Base-by-base conservation (phyloP, 2,888 invertebrate species). In the Melitaea athalia region DNA sequence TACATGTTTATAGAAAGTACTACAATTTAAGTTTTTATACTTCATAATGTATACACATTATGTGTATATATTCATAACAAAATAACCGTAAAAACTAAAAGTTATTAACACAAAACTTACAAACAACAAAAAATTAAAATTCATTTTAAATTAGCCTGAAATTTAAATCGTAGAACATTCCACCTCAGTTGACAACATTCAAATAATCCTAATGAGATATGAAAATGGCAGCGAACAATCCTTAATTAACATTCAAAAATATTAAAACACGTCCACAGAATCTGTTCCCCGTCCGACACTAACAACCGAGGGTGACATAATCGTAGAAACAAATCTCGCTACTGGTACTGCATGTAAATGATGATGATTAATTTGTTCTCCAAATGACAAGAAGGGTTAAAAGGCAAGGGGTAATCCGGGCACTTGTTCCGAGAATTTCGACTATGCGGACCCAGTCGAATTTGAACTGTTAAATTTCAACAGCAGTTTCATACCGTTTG, bases 361-460 rank as follows among this genome's bases (percentile, higher is more conserved):
- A 92, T 90, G 90, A 91, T 92, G 92, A 92, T 92, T 92, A 92
- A 92, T 92, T 91, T 91, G 92, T 91, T 89, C 91, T 85, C 87
- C 87, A 84, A 91, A 92, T 91, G 91, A 92, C 91, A 89, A 86
- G 91, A 92, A 92, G 92, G 92, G 92, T 92, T 92, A 91, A 89
- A 88, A 84, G 85, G 81, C 85, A 84, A 84, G 86, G 90, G 85
- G 83, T 84, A 85, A 87, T 87, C 84, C 80, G 79, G 86, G 81
- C 86, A 88, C 89, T 90, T 88, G 87, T 84, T 81, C 83, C 73
- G 78, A 81, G 85, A 86, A 90, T 89, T 79, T 79, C 79, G 79
- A 84, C 85, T 81, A 90, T 88, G 83, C 84, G 79, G 75, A 68
- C 76, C 72, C 74, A 70, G 78, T 78, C 77, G 79, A 81, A 86